Evolutionary conservation across 1,140 invertebrate genomes (phyloP), one percentile per base, ranked within the genome.

Genomic region (Latrodectus geometricus): DNA sequence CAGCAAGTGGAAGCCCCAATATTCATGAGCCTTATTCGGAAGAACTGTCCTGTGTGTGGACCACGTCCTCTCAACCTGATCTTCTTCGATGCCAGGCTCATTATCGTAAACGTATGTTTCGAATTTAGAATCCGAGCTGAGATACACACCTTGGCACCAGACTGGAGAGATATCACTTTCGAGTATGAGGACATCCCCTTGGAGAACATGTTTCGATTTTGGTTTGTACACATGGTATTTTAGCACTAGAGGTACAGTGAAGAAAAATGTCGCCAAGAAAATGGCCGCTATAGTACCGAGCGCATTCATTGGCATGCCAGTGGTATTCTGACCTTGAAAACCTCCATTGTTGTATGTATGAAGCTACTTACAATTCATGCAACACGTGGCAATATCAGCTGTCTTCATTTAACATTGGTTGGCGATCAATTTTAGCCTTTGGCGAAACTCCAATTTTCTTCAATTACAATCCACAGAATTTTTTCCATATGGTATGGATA

Each of bases 1-100:
- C 2, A 95, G 91, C n/a, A 96, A 91, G 90, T 95, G 96, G 90
- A 96, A 96, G 11, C 95, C 95, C 95, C 95, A 96, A 89, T 95
- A 96, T 90, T 96, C 95, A 90, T 95, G 96, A 92, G 95, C 94
- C 88, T 96, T 95, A 89, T 96, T 95, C 80, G 94, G 93, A n/a
- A 96, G 90, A 15, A 69, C 54, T 7, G 82, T 69, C 2, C 52
- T 17, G 12, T 77, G 50, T 2, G 72, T 61, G 0, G 73, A 66
- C 8, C 76, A 8, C 11, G 65, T 82, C 21, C 52, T 69, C 1
- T 69, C 73, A 4, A 54, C 17, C 2, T 48, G 20, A 0, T 54
- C 21, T 12, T 54, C 23, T 4, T 69, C 23, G 15, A 87, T 73
- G 7, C 0, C n/a, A 14, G 87, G 87, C 0, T 78, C 68, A 0